A percentile compares a stretch with the other conserved stretches of the same genome.
Conservation (phyloP, 2,888 invertebrate species). For the Hemithea aestivaria region DNA sequence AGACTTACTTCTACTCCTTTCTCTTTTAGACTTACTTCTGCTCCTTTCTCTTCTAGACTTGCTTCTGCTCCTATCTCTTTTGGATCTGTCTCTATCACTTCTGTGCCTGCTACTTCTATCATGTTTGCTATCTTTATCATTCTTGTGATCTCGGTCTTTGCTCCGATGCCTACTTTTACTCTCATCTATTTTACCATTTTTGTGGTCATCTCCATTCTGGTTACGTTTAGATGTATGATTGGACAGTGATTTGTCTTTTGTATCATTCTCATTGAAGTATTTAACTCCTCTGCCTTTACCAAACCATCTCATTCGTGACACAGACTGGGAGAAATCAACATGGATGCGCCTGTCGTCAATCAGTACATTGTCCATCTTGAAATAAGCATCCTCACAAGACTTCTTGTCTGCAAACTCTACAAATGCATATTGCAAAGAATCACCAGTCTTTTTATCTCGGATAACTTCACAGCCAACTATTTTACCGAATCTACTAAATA, state of each 20-base stretch:
- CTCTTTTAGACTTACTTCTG: conserved; percentile 6
- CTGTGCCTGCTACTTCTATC: conserved; percentile 27
- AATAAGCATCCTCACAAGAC: conserved; percentile 98
- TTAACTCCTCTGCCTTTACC: conserved; percentile 91
- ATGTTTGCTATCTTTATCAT: conserved; percentile 30
- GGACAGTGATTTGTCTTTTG: conserved; percentile 5
- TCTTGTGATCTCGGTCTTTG: conserved; percentile 23
- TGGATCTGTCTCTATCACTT: conserved; percentile 22
- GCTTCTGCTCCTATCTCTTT: conserved; percentile 32
- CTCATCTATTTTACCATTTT: conserved; percentile 8
- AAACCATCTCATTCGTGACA: conserved; percentile 94
- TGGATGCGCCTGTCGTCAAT: conserved; percentile 99
- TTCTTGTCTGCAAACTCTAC: conserved; percentile 96
- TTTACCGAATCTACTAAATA: conserved; percentile 97
- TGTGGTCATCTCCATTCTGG: conserved; percentile 19
- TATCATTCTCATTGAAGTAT: conserved; percentile 63
- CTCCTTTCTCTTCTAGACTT: conserved; percentile 14
- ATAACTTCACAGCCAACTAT: conserved; percentile 98
- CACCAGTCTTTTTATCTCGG: conserved; percentile 92
- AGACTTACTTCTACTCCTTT: conserved; percentile 15
- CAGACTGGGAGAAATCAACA: conserved; percentile 99
- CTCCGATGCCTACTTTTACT: conserved; percentile 6
- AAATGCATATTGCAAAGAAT: conserved; percentile 99
- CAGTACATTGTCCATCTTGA: conserved; percentile 99
- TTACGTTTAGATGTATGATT: conserved; percentile 14